Evolutionary conservation across 2,113 vertebrate species (phyloP), one percentile per base, ranked within the genome.

Genomic region (Semnornis frantzii): DNA sequence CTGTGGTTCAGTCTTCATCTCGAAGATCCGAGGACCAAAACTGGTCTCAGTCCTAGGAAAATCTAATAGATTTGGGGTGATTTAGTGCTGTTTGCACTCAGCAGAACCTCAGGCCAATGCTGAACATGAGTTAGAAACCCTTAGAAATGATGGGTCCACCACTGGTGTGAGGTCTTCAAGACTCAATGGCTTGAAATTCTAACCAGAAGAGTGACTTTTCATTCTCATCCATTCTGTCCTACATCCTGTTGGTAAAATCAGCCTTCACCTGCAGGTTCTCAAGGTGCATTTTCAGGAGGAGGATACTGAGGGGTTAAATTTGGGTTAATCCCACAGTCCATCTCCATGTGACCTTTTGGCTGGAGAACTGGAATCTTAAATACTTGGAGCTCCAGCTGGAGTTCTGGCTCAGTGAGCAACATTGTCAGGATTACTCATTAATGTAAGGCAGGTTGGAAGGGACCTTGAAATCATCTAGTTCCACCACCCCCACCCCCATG

Each of bases 1-100:
- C 31, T 0, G 64, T 0, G 64, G 8, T n/a, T 39, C 3, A 1
- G 5, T 68, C 33, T 57, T 57, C 27, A 1, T 20, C 46, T 18
- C 25, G 25, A 39, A 73, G 37, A 25, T 28, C 48, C 20, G 33
- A 83, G 46, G 39, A 34, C 14, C 7, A 2, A 27, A 33, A 33
- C 14, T 1, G 2, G 9, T 30, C 28, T 48, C 9, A 6, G 21
- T 42, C 60, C 28, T 18, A 15, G 23, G 21, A 15, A 55, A 62
- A 68, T 10, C 8, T 1, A 50, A 20, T 15, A 33, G 21, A 18
- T 50, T 12, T 3, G 30, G n/a, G 30, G 10, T 33, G 13, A 52
- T 39, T 5, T n/a, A 30, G 52, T 58, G 64, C 33, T 46, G 3
- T 13, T 55, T 66, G 23, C 23, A 2, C 30, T n/a, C 15, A 9